A percentile compares a stretch with the other conserved stretches of the same genome.
These are phyloP conservation scores for Rhynchomys soricoides DNA, from an alignment of 2,113 vertebrate species.

Conservation along the genomic window DNA sequence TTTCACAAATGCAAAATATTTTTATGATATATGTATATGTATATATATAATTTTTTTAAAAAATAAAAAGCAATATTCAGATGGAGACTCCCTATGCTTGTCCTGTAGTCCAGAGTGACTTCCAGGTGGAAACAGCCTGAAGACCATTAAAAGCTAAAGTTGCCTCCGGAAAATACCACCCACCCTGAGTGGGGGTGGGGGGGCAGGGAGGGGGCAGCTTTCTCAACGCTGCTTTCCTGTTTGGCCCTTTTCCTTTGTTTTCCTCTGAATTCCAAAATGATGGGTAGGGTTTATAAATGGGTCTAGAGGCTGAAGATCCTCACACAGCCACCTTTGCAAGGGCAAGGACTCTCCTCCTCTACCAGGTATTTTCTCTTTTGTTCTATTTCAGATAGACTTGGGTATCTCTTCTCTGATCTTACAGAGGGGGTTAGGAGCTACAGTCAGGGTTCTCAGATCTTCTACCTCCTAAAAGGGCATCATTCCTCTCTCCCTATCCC, in stretches of 20 bases:
- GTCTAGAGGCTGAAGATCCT: too few species aligned
- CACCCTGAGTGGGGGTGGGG: neutral
- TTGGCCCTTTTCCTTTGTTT: too few species aligned
- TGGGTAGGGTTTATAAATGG: neutral
- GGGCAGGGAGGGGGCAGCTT: too few species aligned
- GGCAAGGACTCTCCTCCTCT: accelerated
- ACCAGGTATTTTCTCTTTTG: neutral
- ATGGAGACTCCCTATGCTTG: neutral
- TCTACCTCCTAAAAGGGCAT: neutral
- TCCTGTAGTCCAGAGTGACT: neutral
- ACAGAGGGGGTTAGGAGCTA: neutral
- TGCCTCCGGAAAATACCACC: neutral
- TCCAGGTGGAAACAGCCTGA: accelerated
- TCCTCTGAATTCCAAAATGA: neutral
- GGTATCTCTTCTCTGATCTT: neutral
- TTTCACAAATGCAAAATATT: neutral
- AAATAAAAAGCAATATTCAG: neutral
- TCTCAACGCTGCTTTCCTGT: accelerated
- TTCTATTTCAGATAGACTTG: neutral
- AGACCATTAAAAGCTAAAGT: accelerated
- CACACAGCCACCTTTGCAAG: neutral
- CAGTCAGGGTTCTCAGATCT: neutral
- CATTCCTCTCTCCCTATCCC: neutral
- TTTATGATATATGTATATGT: neutral
- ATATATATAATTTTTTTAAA: neutral